A percentile compares a stretch with the other conserved stretches of the same genome.
phyloP scores from a whole-genome alignment of 2,888 invertebrate genomes.

The Melanotus villosus region DNA sequence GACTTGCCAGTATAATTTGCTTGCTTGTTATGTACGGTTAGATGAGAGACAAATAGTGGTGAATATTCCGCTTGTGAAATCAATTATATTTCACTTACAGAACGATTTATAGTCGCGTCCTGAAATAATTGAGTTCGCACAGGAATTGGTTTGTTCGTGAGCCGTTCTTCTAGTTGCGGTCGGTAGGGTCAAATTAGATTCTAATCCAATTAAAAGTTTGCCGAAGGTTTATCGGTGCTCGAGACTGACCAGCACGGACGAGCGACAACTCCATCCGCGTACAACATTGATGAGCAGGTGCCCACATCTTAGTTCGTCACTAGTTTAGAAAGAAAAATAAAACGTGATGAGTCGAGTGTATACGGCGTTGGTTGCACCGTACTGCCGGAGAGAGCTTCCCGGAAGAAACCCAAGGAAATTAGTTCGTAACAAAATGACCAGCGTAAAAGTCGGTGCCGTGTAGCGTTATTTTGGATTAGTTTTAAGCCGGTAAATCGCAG shows the following conservation, averaged over 20 bases:
- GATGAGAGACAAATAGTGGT: constrained; percentile 15
- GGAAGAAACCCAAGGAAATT: constrained; percentile 50
- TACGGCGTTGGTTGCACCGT: constrained; percentile 11
- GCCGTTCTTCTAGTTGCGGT: constrained; percentile 61
- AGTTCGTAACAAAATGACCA: constrained; percentile 47
- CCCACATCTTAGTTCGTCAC: constrained; percentile 50
- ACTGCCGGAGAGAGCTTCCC: neutral
- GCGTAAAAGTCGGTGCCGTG: constrained; percentile 41
- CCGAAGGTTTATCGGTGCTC: constrained; percentile 60
- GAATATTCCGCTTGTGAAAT: constrained; percentile 37
- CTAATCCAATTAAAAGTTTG: constrained; percentile 71
- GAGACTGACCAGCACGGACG: constrained; percentile 54
- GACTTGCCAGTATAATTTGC: no score
- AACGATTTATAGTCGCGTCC: constrained; percentile 49
- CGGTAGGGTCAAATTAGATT: constrained; percentile 69
- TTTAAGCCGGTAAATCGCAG: constrained; percentile 31
- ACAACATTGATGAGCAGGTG: constrained; percentile 64
- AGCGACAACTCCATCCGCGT: constrained; percentile 55
- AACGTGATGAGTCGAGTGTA: constrained; percentile 37
- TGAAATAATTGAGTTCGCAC: constrained; percentile 53
- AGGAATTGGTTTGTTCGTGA: constrained; percentile 65
- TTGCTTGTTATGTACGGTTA: neutral
- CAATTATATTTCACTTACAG: constrained; percentile 47
- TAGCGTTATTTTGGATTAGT: constrained; percentile 45
- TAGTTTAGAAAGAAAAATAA: constrained; percentile 58